Percentiles rank a stretch among this genome's conserved stretches.
phyloP scores from a whole-genome alignment of 1,140 invertebrate species.

The Ptiloglossa arizonensis region DNA sequence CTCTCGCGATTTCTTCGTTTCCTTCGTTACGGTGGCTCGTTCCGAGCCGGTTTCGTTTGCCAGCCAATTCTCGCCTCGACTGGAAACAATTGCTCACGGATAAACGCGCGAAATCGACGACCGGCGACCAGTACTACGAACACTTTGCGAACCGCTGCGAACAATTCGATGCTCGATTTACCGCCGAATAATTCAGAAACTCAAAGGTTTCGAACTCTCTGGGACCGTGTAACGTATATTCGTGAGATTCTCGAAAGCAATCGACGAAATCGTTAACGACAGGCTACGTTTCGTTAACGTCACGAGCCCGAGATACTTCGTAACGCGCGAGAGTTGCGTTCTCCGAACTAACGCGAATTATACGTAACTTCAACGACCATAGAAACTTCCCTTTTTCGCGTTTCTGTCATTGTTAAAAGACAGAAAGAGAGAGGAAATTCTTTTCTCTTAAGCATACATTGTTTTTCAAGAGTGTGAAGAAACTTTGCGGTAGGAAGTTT shows the following conservation, averaged over 20 bases:
- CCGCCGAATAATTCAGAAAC: background rate
- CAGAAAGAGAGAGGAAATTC: no score
- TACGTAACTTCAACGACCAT: no score
- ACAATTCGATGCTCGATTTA: slow-evolving; percentile 36
- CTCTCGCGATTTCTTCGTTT: slow-evolving; percentile 30
- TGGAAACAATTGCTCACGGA: slow-evolving; percentile 31
- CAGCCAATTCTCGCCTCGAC: slow-evolving; percentile 49
- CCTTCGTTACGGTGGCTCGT: slow-evolving; percentile 26
- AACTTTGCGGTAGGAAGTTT: no score
- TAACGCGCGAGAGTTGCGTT: background rate
- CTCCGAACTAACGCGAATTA: no score
- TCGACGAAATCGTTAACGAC: background rate
- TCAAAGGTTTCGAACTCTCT: background rate
- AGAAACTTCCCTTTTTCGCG: no score
- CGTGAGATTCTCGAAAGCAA: slow-evolving; percentile 22
- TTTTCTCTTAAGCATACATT: no score
- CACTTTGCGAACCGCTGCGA: slow-evolving; percentile 20
- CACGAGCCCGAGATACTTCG: background rate
- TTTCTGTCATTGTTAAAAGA: no score
- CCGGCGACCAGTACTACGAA: slow-evolving; percentile 15
- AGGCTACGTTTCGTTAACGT: background rate
- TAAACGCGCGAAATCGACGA: slow-evolving; percentile 42
- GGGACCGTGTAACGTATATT: slow-evolving; percentile 11
- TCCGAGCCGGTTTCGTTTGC: slow-evolving; percentile 58
- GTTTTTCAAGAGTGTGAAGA: no score